Percentiles rank a stretch among this genome's conserved stretches.
phyloP scores from a whole-genome alignment of 2,888 invertebrate species.

The Apodemia mormo region DNA sequence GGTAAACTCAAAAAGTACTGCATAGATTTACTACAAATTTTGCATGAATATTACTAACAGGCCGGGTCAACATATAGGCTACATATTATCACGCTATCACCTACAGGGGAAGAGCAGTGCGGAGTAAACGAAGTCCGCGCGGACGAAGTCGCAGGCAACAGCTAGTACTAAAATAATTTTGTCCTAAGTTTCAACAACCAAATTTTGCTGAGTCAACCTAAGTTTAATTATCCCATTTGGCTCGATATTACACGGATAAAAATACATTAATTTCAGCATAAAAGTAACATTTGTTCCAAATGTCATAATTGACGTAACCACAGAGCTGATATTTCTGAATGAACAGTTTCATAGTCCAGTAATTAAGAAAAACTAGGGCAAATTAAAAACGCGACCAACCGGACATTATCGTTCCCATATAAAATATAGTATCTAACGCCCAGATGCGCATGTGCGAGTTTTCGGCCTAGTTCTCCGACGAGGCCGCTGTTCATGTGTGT shows the following conservation, averaged over 20 bases:
- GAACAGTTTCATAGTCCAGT: constrained; percentile 12
- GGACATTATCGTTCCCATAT: constrained; percentile 24
- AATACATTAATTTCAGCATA: neutral
- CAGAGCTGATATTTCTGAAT: constrained; percentile 4
- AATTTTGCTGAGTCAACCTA: too few relatives aligned
- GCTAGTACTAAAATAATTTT: too few relatives aligned
- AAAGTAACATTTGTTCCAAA: neutral
- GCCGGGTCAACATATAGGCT: too few relatives aligned
- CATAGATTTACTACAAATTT: too few relatives aligned
- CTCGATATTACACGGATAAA: neutral
- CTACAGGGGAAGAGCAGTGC: too few relatives aligned
- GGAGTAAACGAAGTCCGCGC: too few relatives aligned
- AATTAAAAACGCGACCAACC: constrained; percentile 15
- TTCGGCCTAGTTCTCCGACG: constrained; percentile 64
- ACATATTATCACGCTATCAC: too few relatives aligned
- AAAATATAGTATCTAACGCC: constrained; percentile 36
- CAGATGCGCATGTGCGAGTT: constrained; percentile 60
- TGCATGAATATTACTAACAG: too few relatives aligned
- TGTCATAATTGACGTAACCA: neutral
- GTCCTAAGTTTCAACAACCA: too few relatives aligned
- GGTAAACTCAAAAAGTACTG: too few relatives aligned
- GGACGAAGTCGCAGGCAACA: too few relatives aligned
- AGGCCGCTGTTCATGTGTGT: constrained; percentile 43
- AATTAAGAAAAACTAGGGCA: constrained; percentile 23
- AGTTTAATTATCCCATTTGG: too few relatives aligned